Conservation (phyloP, 2,888 invertebrate species). For the Athrips mouffetella region DNA sequence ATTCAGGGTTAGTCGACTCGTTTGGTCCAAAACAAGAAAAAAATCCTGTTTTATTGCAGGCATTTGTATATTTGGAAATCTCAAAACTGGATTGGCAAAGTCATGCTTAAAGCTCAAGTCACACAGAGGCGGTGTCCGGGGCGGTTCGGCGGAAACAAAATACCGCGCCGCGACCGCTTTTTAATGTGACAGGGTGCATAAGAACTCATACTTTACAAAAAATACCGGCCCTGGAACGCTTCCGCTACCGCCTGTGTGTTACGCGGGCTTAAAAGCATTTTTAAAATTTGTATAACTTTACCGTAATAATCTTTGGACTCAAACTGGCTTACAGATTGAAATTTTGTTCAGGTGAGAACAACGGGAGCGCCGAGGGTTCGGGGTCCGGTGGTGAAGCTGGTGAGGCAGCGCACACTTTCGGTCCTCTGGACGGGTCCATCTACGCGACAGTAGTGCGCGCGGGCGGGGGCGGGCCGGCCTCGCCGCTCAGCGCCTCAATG, state of each 20-base stretch:
- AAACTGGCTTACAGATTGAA: neutral
- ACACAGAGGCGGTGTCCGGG: no score
- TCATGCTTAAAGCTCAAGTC: no score
- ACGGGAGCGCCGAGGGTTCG: conserved; percentile 69
- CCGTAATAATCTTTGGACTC: no score
- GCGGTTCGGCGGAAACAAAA: no score
- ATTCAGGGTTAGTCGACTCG: neutral
- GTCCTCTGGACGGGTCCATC: conserved; percentile 93
- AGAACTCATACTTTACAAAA: no score
- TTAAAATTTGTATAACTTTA: no score
- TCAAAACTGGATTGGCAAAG: conserved; percentile 1
- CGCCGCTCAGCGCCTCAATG: conserved; percentile 91
- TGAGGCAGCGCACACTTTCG: conserved; percentile 83
- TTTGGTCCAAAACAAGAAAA: neutral
- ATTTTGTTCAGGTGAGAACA: conserved; percentile 75
- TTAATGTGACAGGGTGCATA: no score
- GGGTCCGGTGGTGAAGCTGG: conserved; percentile 66
- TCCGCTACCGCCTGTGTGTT: no score
- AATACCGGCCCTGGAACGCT: no score
- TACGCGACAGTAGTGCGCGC: conserved; percentile 85
- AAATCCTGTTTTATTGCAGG: neutral
- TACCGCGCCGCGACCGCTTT: no score
- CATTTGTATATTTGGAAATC: neutral
- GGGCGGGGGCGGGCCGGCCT: conserved; percentile 73
- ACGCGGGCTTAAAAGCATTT: no score